Percentiles rank a stretch among this genome's conserved stretches.
Evolutionary conservation across 2,797 vertebrate genomes (phyloP).

Genomic region (Aulostomus chinensis): DNA sequence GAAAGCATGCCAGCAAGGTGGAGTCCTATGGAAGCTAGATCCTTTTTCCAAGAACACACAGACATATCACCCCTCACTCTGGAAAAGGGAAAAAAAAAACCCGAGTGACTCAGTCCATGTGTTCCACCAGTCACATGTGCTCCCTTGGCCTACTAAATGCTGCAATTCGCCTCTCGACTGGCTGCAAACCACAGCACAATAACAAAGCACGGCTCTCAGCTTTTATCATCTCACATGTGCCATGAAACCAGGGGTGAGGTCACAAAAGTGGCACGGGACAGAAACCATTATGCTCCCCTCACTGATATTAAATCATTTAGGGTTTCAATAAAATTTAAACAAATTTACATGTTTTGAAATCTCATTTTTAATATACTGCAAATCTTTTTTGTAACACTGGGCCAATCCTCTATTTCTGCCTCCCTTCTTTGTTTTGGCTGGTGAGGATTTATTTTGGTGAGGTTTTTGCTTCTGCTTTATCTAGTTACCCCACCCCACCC

Average conservation of each 20-base stretch:
- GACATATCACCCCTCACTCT: slow-evolving; percentile 40
- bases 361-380: no score
- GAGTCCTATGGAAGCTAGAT: slow-evolving; percentile 46
- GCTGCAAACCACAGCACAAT: slow-evolving; percentile 63
- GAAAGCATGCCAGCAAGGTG: slow-evolving; percentile 48
- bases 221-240: slow-evolving; percentile 51
- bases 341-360: no score
- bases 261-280: slow-evolving; percentile 41
- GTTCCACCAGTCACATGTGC: slow-evolving; percentile 77
- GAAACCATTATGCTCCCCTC: slow-evolving; percentile 14
- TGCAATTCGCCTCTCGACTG: slow-evolving; percentile 63
- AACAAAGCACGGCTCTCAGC: slow-evolving; percentile 60
- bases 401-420: slow-evolving; percentile 10
- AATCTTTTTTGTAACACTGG: neutral
- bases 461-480: slow-evolving; percentile 46
- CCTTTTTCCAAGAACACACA: slow-evolving; percentile 61
- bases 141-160: slow-evolving; percentile 69
- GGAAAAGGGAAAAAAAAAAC: slow-evolving; percentile 22
- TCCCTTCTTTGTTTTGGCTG: slow-evolving; percentile 64
- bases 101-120: slow-evolving; percentile 70
- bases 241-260: slow-evolving; percentile 52
- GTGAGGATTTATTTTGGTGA: slow-evolving; percentile 60
- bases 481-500: slow-evolving; percentile 16
- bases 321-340: no score
- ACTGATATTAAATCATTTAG: no score